These are phyloP conservation scores for Montipora foliosa DNA, from an alignment of 64 coral and sea anemone genomes.

Conservation along the genomic window DNA sequence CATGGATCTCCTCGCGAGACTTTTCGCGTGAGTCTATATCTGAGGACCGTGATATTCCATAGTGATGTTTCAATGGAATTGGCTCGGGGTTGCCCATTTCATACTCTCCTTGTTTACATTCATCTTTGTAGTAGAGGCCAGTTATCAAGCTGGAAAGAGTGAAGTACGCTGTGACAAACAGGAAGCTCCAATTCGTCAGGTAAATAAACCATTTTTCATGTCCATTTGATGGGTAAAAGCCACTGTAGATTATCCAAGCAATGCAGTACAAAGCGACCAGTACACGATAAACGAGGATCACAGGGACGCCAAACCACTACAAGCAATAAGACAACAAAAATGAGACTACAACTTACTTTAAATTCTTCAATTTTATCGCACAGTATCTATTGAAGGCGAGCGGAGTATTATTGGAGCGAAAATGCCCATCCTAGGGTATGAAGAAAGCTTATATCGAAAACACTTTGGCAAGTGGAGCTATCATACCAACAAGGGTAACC, in stretches of 20 bases:
- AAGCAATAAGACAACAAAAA: background rate
- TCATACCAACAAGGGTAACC: too few species aligned
- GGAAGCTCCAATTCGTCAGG: slow-evolving; percentile 88
- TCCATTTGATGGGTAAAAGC: slow-evolving; percentile 58
- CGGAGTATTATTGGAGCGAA: too few species aligned
- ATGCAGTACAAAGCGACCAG: slow-evolving; percentile 78
- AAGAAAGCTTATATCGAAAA: too few species aligned
- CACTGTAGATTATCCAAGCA: slow-evolving; percentile 79
- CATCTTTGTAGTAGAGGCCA: slow-evolving; percentile 52
- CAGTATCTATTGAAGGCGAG: too few species aligned
- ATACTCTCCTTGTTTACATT: slow-evolving; percentile 73
- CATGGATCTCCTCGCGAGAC: slow-evolving; percentile 36
- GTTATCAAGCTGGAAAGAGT: slow-evolving; percentile 66
- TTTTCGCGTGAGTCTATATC: background rate
- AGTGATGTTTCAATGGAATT: slow-evolving; percentile 13
- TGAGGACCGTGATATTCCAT: slow-evolving; percentile 5
- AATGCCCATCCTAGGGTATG: too few species aligned
- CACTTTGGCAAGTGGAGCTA: too few species aligned
- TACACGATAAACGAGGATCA: slow-evolving; percentile 60
- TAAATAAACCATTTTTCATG: slow-evolving; percentile 94
- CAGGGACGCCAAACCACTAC: slow-evolving; percentile 55
- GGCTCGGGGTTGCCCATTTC: slow-evolving; percentile 42
- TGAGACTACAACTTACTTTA: too few species aligned
- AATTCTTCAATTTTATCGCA: too few species aligned
- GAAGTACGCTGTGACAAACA: slow-evolving; percentile 79